Base-by-base conservation (phyloP, 2,888 invertebrate species). In the Tenthredo notha region DNA sequence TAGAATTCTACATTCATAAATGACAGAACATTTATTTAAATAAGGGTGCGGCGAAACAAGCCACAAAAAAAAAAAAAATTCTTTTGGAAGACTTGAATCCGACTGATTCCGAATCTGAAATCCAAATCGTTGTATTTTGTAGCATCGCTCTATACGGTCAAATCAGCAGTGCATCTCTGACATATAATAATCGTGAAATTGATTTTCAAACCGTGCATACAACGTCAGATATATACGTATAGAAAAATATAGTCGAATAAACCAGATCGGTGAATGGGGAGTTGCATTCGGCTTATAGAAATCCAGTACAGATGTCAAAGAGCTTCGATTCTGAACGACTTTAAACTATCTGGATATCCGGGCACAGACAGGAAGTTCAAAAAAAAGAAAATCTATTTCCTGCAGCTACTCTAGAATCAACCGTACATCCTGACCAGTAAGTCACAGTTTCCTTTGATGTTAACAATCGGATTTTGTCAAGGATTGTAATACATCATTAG, bases 381-480 rank as follows among this genome's bases (percentile, higher is more conserved):
- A 70, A 37, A 70, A 70, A 70, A 70, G 70, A 37, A 70, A 70
- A 70, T 37, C 37, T 70, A 70, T 70, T 70, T 70, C 37, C 70
- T 70, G 70, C 70, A 18, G 70, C 37, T 70, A n/a, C 70, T 37
- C 70, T 70, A 9, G 9, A 70, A 37, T 37, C 18, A 70, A 37
- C 33, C 12, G 37, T 2, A 29, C 29, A 29, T 37, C 37, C 37
- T 70, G 37, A 37, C 70, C 37, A 70, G 37, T 18, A 2, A 70
- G 29, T 70, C 21, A 21, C 21, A 9, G 21, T 18, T 29, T 65
- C 67, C 29, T 67, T 67, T 67, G 29, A 67, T 33, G 33, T 18
- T 29, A 6, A 70, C 70, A 33, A 67, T 29, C 6, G 29, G 25
- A 67, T 33, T 67, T 67, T 9, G 10, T 29, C 25, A 67, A 25